Percentiles rank a stretch among this genome's conserved stretches.
Evolutionary conservation across 2,888 invertebrate genomes (phyloP).

Genomic region (Pherbina coryleti): DNA sequence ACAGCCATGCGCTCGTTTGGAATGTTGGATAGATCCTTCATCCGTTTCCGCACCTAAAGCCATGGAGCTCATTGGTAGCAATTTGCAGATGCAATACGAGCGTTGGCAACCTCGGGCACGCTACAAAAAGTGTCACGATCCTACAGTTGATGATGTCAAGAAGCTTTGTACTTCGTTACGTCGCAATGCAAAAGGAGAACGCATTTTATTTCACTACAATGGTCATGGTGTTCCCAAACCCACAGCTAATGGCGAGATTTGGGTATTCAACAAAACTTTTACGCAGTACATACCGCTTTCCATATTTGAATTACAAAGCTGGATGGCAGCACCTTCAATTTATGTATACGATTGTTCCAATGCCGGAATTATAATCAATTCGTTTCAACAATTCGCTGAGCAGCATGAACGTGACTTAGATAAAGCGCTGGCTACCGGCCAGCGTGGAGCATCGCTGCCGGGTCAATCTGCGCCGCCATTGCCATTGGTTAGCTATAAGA

Average conservation of each 20-base stretch:
- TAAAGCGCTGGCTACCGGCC: constrained; percentile 53
- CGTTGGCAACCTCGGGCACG: constrained; percentile 98
- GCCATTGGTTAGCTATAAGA: constrained; percentile 76
- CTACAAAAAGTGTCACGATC: constrained; percentile 97
- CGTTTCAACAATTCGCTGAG: constrained; percentile 88
- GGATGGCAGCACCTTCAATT: constrained; percentile 99
- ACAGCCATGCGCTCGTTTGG: constrained; percentile 93
- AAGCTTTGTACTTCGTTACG: constrained; percentile 94
- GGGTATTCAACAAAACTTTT: constrained; percentile 99
- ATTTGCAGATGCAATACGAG: constrained; percentile 96
- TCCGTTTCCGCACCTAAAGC: constrained; percentile 92
- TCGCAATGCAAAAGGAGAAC: constrained; percentile 97
- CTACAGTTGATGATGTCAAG: constrained; percentile 97
- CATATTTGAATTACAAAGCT: constrained; percentile 96
- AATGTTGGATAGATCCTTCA: constrained; percentile 97
- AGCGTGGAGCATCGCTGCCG: constrained; percentile 40
- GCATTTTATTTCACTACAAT: constrained; percentile 99
- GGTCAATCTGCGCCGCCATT: constrained; percentile 56
- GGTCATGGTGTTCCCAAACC: constrained; percentile 99
- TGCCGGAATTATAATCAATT: constrained; percentile 95
- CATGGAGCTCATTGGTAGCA: constrained; percentile 90
- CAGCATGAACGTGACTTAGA: constrained; percentile 89
- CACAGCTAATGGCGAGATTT: constrained; percentile 97
- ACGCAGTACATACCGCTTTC: constrained; percentile 99
- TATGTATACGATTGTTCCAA: constrained; percentile 99